These are phyloP conservation scores for Azemiops feae DNA, from an alignment of 2,113 vertebrate species.

Conservation along the genomic window DNA sequence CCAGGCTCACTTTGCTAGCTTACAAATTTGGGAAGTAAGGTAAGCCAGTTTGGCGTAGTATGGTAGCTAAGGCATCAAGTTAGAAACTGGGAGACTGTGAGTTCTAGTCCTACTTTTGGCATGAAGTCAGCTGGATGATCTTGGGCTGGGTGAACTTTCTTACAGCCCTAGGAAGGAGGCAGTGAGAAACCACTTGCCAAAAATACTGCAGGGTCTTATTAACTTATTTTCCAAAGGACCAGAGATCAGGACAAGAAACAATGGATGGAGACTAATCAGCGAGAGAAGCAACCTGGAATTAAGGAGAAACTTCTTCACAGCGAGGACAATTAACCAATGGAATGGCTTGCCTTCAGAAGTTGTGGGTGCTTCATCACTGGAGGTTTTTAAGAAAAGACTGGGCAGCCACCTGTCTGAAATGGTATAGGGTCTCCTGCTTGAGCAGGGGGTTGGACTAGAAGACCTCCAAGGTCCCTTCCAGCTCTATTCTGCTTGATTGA, in stretches of 20 bases:
- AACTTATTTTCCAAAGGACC: neutral
- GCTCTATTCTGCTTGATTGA: neutral
- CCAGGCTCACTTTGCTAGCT: neutral
- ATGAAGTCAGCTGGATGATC: neutral
- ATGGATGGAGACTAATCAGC: neutral
- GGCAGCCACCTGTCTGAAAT: neutral
- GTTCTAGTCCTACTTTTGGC: neutral
- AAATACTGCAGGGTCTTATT: neutral
- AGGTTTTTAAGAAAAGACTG: neutral
- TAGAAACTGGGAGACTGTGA: neutral
- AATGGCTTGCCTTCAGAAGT: neutral
- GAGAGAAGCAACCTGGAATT: neutral
- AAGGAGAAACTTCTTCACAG: neutral
- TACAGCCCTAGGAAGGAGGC: neutral
- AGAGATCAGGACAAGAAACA: neutral
- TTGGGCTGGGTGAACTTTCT: neutral
- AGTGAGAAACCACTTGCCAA: neutral
- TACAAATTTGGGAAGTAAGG: neutral
- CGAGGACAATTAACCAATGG: neutral
- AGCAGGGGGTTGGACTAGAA: neutral
- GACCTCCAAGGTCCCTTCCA: neutral
- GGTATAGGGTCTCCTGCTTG: neutral
- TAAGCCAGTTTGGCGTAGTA: neutral
- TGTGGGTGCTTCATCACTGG: neutral
- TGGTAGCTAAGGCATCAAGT: neutral